A percentile compares a stretch with the other conserved stretches of the same genome.
Conservation (phyloP, 53 echinoderm and acorn worm genomes). For the Zoroaster sp. region DNA sequence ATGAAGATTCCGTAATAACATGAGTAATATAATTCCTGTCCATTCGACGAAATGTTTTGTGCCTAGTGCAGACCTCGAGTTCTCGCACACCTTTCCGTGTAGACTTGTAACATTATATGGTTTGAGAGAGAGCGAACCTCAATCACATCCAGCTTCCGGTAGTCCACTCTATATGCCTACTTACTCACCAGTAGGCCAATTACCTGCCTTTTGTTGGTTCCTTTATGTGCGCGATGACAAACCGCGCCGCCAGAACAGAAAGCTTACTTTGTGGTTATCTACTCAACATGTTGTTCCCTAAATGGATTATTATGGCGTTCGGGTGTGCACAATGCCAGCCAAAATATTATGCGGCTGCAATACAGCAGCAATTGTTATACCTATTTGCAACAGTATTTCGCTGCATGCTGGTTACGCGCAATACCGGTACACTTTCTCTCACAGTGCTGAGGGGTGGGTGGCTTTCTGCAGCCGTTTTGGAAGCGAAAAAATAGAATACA, state of each 20-base stretch:
- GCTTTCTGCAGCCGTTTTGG: too few species aligned
- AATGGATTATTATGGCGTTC: neutral
- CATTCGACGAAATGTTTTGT: neutral
- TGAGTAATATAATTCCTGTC: neutral
- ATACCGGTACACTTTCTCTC: too few species aligned
- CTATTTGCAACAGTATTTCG: neutral
- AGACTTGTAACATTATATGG: neutral
- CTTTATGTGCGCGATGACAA: neutral
- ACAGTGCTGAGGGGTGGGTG: too few species aligned
- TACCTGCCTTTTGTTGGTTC: neutral
- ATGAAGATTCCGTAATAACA: neutral
- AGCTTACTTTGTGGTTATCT: slow-evolving; percentile 2
- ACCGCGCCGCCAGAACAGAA: neutral
- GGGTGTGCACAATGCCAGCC: neutral
- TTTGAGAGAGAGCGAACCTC: neutral
- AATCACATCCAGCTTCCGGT: neutral
- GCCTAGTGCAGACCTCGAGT: too few species aligned
- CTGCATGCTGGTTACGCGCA: neutral
- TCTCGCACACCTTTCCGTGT: neutral
- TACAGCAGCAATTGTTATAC: neutral
- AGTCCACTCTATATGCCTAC: too few species aligned
- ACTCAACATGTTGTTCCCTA: neutral
- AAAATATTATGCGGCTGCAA: neutral
- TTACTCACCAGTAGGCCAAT: too few species aligned
- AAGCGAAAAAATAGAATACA: too few species aligned